Evolutionary conservation across 2,113 vertebrate genomes (phyloP), one percentile per base, ranked within the genome.

Genomic region (Corydoras sp.): DNA sequence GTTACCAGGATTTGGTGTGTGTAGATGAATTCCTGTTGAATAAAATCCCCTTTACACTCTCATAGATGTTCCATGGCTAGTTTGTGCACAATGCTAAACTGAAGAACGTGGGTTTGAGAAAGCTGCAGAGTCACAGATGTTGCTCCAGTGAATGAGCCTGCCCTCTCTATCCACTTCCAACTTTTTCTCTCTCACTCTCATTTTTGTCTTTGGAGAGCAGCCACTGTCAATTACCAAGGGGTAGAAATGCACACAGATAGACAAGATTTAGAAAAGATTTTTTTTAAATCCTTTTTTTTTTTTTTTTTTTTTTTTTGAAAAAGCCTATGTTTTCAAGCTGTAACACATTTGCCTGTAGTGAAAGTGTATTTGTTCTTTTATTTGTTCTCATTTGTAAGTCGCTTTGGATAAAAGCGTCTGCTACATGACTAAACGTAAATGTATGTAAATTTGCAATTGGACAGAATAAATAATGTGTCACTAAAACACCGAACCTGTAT

Each of bases 161-260:
- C 86, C 88, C 85, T 87, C 67, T 72, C 76, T 76, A 68, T 62
- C 62, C 70, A 72, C 67, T 71, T 87, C 80, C 81, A 85, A 79
- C 75, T 73, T 53, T 30, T 74, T 74, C 49, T 62, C 64, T 73
- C 79, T 77, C 58, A 70, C 49, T 65, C 61, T 66, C 49, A 49
- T 49, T 71, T 63, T 67, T 65, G 80, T 53, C 79, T 78, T 79
- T 90, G 86, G 88, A 83, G 66, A 68, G 12, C 72, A 74, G 84
- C 86, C 88, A 86, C 79, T 63, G 69, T 85, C 84, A 86, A 85
- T 88, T 88, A 85, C 78, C 79, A 83, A 69, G 79, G 82, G 76
- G 83, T 86, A 84, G 88, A 89, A 87, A 85, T 87, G 59, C 83
- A 82, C 79, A 77, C 80, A 85, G 87, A 90, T 89, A 89, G 87